These are phyloP conservation scores for Nannoperca australis DNA, from an alignment of 2,797 vertebrate genomes.

Conservation along the genomic window DNA sequence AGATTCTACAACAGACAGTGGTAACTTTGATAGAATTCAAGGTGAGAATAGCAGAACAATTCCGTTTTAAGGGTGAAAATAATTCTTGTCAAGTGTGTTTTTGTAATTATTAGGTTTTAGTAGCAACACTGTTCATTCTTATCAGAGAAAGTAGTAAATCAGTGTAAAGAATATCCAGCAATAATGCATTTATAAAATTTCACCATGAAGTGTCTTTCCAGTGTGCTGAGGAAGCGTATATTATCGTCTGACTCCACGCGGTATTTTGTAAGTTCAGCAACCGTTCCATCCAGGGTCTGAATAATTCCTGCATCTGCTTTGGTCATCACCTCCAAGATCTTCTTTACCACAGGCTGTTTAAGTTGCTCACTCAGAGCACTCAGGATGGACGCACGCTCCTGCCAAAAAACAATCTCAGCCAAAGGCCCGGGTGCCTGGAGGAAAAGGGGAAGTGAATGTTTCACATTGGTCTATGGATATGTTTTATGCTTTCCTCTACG, in stretches of 20 bases:
- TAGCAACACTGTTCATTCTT: background rate
- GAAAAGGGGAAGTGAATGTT: constrained; percentile 21
- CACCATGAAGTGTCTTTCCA: constrained; percentile 93
- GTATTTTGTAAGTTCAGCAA: constrained; percentile 86
- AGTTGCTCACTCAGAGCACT: constrained; percentile 89
- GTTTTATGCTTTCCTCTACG: background rate
- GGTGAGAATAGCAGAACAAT: background rate
- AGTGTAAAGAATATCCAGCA: background rate
- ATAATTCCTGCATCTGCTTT: constrained; percentile 78
- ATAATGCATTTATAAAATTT: constrained; percentile 18
- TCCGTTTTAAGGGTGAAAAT: background rate
- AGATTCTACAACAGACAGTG: constrained; percentile 85
- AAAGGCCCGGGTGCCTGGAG: constrained; percentile 86
- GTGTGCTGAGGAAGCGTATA: constrained; percentile 87
- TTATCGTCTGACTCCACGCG: constrained; percentile 89
- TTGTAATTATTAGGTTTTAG: background rate
- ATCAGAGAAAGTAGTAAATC: background rate
- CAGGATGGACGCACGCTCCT: constrained; percentile 86
- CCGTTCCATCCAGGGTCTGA: constrained; percentile 82
- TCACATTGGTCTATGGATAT: background rate
- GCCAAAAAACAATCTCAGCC: constrained; percentile 92
- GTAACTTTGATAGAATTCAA: background rate
- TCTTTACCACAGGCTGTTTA: constrained; percentile 86
- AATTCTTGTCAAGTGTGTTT: background rate
- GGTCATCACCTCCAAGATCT: constrained; percentile 87